Evolutionary conservation across 2,888 invertebrate genomes (phyloP).

Genomic region (Drosophila buzzatii): DNA sequence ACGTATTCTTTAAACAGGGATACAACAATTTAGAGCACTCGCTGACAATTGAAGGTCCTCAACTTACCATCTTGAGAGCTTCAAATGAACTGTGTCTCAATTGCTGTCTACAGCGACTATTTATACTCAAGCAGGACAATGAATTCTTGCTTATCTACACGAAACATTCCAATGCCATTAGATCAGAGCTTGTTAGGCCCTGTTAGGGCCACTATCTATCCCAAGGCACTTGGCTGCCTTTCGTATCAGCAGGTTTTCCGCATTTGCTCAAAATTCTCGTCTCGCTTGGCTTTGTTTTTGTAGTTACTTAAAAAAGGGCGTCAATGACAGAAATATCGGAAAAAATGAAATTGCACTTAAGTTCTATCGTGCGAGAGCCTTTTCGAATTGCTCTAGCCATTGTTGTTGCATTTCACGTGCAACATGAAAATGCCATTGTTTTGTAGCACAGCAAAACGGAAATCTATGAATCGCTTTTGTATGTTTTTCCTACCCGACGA

Average conservation of each 20-base stretch:
- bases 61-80: constrained; percentile 65
- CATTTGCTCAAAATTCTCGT: constrained; percentile 30
- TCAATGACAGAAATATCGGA: constrained; percentile 65
- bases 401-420: constrained; percentile 60
- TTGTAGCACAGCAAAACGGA: constrained; percentile 63
- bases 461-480: constrained; percentile 75
- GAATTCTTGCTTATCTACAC: constrained; percentile 29
- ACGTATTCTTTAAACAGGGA: constrained; percentile 22
- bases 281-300: constrained; percentile 45
- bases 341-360: constrained; percentile 73
- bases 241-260: constrained; percentile 22
- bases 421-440: constrained; percentile 81
- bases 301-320: constrained; percentile 62
- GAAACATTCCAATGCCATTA: constrained; percentile 48
- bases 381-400: constrained; percentile 19
- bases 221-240: constrained; percentile 31
- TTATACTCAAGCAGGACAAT: constrained; percentile 51
- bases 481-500: constrained; percentile 41
- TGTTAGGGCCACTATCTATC: constrained; percentile 24
- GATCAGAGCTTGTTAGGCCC: constrained; percentile 41
- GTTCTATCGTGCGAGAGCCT: constrained; percentile 63
- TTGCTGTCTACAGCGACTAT: constrained; percentile 24
- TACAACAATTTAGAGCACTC: constrained; percentile 10
- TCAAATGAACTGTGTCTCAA: constrained; percentile 63
- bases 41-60: neutral